These are phyloP conservation scores for Aspidiotus rigidus DNA, from an alignment of 2,888 invertebrate genomes.

Conservation along the genomic window DNA sequence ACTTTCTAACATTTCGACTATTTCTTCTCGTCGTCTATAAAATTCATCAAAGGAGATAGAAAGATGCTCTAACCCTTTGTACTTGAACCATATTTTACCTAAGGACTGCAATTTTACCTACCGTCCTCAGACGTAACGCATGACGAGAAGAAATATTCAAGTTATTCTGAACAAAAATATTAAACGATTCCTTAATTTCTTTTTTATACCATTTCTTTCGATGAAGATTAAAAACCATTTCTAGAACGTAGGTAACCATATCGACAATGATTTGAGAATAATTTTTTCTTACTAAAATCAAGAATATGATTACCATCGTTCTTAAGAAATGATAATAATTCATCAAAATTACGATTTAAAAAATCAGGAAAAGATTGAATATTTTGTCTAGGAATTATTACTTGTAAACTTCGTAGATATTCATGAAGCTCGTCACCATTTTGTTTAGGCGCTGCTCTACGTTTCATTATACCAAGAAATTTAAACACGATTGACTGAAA, in stretches of 20 bases:
- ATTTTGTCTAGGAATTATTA: too few relatives aligned
- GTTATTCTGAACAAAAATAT: constrained; percentile 12
- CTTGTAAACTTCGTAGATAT: constrained; percentile 13
- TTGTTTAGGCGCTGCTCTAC: neutral
- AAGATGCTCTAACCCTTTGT: constrained; percentile 11
- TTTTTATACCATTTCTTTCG: too few relatives aligned
- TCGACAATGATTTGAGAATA: constrained; percentile 13
- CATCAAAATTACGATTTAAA: constrained; percentile 10
- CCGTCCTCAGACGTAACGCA: constrained; percentile 6
- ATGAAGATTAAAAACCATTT: constrained; percentile 12
- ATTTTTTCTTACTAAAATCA: too few relatives aligned
- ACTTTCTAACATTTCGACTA: constrained; percentile 1
- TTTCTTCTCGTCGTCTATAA: constrained; percentile 6
- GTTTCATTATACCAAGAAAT: constrained; percentile 11
- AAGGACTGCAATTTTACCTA: too few relatives aligned
- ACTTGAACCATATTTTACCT: constrained; percentile 15
- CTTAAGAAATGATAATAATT: constrained; percentile 12
- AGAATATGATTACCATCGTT: constrained; percentile 14
- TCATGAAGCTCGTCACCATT: constrained; percentile 14
- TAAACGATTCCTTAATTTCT: constrained; percentile 12
- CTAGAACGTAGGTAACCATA: constrained; percentile 14
- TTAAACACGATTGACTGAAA: constrained; percentile 10
- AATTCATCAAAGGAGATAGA: constrained; percentile 12
- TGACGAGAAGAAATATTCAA: constrained; percentile 14
- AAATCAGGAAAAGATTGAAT: constrained; percentile 12